Base-by-base conservation (phyloP, 2,888 invertebrate genomes). In the Eubasilissa splendida region DNA sequence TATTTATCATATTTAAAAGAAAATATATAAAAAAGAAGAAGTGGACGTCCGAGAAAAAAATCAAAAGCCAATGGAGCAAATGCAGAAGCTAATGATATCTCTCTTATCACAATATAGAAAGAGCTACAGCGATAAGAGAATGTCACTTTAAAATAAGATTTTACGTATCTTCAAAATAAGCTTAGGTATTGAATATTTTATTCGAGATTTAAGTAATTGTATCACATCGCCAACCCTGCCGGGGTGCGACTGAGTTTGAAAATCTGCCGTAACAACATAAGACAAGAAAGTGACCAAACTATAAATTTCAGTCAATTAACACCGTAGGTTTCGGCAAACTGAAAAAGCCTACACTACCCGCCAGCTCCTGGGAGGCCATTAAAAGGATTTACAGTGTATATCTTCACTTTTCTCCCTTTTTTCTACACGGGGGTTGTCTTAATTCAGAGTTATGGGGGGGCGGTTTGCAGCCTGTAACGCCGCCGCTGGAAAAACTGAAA, bases 271-370 rank as follows among this genome's bases (percentile, higher is more conserved):
- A 82, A 84, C 82, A 81, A 81, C 77, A 80, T 78, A 78, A 81
- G 84, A 84, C 84, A 84, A 84, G 84, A 84, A 84, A 82, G 77
- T 84, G 84, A 84, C 84, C 84, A 82, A 81, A 81, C 84, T 78
- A 84, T 84, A 84, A 84, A 84, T 84, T 84, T 82, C 76, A 81
- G 82, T 84, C 84, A 84, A 84, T 84, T 84, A 82, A 82, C 82
- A 66, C 80, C 77, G 80, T 63, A n/a, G 52, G 66, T 65, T 66
- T 14, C 52, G 68, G 77, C 54, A 70, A 70, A 66, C 66, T 65
- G 60, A 79, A 74, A 79, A 65, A 73, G 74, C 79, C 79, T 79
- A 58, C 52, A 66, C 53, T 42, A 52, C 70, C 31, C 11, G 50
- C 75, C 31, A 31, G 31, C 50, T 22, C 58, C 14, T 14, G 31